Evolutionary conservation across 2,113 vertebrate genomes (phyloP).

Genomic region (Python bivittatus): DNA sequence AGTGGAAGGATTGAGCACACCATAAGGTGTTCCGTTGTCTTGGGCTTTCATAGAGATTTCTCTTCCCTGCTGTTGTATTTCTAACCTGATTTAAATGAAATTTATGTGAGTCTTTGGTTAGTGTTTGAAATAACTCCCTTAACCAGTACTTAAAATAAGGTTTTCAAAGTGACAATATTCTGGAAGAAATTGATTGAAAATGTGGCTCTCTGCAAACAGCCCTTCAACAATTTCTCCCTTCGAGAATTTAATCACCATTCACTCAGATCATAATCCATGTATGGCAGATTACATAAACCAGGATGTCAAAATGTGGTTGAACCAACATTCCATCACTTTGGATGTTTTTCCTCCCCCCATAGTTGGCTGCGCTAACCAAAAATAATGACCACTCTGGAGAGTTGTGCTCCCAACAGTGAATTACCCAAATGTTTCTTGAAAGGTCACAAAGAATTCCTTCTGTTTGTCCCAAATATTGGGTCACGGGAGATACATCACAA

Average conservation of each 20-base stretch:
- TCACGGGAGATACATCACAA: neutral
- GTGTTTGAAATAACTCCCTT: conserved; percentile 65
- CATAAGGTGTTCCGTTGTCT: conserved; percentile 76
- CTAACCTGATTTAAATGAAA: conserved; percentile 79
- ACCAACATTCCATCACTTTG: neutral
- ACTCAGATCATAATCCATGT: neutral
- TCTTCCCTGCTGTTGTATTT: conserved; percentile 71
- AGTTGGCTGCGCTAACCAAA: neutral
- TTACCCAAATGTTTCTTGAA: neutral
- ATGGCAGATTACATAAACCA: neutral
- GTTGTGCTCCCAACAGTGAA: neutral
- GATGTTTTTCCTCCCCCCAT: neutral
- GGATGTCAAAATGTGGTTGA: neutral
- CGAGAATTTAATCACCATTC: neutral
- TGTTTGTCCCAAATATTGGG: neutral
- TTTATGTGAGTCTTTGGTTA: conserved; percentile 57
- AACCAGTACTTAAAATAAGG: conserved; percentile 65
- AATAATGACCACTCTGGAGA: neutral
- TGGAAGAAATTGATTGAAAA: neutral
- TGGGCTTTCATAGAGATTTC: conserved; percentile 74
- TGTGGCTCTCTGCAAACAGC: neutral
- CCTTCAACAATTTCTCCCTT: neutral
- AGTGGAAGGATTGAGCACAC: conserved; percentile 79
- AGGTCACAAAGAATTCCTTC: neutral
- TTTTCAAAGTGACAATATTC: conserved; percentile 7